Base-by-base conservation (phyloP, 2,888 invertebrate species). In the Orthosia incerta region DNA sequence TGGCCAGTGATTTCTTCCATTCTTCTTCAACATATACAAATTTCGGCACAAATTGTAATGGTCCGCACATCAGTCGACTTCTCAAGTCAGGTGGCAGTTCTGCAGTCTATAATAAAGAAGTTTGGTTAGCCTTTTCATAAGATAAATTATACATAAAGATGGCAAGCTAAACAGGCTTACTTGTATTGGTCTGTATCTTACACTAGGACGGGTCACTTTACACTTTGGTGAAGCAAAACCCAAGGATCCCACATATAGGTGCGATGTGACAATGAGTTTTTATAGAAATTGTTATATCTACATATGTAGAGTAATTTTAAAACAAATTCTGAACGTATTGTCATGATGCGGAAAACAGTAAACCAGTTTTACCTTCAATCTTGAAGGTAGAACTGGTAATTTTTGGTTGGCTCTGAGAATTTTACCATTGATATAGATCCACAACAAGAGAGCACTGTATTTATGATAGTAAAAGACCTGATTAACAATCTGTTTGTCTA, bases 21-120 rank as follows among this genome's bases (percentile, higher is more conserved):
- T 96, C 96, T 83, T 95, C 94, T 87, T 96, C 96, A n/a, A 96
- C 95, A 82, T 93, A 95, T 66, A 96, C 92, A 83, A 92, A 96
- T 83, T 95, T 96, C 2, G 95, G 91, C 26, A 92, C 81, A 84
- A 96, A 96, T 80, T 96, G 95, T 69, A 95, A 79, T 1, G 93
- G 94, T 39, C 89, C 94, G 74, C 89, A 89, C 80, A 92, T 85
- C 16, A 96, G 88, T 7, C 93, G 91, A 64, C 89, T 93, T 83
- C 95, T 90, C 71, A 96, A 86, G 59, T 95, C 95, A 15, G 89
- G 89, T 4, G 95, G 94, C 51, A 96, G 84, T 84, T 95, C 95
- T 53, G 93, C 95, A 55, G 95, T 94, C 96, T 96, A 88, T 60
- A 83, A 80, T 53, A 87, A 89, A 26, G 66, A 59, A 50, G 15